A percentile compares a stretch with the other conserved stretches of the same genome.
Evolutionary conservation across 2,113 vertebrate genomes (phyloP).

Genomic region (Nerophis ophidion): DNA sequence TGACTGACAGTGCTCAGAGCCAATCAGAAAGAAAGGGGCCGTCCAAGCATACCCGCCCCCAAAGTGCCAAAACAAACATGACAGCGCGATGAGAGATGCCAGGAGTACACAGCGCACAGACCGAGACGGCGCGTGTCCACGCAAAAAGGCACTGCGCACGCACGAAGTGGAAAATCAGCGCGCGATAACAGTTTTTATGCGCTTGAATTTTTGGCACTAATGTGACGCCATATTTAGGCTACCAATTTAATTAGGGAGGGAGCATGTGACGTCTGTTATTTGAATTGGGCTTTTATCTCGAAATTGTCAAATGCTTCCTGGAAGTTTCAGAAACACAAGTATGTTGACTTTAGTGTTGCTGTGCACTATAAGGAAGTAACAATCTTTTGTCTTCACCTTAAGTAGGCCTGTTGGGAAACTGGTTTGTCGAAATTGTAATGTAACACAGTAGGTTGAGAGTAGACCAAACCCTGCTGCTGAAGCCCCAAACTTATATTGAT

Average conservation of each 20-base stretch:
- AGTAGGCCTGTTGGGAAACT: conserved; percentile 7
- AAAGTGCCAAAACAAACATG: too few relatives aligned
- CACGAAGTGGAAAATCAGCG: too few relatives aligned
- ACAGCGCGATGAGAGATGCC: too few relatives aligned
- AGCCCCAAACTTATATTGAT: not conserved
- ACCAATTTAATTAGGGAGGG: not conserved
- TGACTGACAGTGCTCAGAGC: too few relatives aligned
- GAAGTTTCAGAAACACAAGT: not conserved
- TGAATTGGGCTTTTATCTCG: not conserved
- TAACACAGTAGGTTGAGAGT: not conserved
- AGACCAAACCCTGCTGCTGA: not conserved
- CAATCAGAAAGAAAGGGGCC: too few relatives aligned
- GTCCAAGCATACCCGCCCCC: too few relatives aligned
- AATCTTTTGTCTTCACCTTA: not conserved
- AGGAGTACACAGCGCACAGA: too few relatives aligned
- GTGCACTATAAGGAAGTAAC: conserved; percentile 9
- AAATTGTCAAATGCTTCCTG: not conserved
- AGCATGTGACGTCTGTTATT: conserved; percentile 1
- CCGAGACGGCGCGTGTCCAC: too few relatives aligned
- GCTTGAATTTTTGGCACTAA: too few relatives aligned
- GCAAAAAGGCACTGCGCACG: too few relatives aligned
- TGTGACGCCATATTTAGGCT: too few relatives aligned
- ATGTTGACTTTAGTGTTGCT: not conserved
- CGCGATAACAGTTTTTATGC: too few relatives aligned
- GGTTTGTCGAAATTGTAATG: conserved; percentile 7